Evolutionary conservation across 2,888 invertebrate species (phyloP).

Genomic region (Idaea biselata): DNA sequence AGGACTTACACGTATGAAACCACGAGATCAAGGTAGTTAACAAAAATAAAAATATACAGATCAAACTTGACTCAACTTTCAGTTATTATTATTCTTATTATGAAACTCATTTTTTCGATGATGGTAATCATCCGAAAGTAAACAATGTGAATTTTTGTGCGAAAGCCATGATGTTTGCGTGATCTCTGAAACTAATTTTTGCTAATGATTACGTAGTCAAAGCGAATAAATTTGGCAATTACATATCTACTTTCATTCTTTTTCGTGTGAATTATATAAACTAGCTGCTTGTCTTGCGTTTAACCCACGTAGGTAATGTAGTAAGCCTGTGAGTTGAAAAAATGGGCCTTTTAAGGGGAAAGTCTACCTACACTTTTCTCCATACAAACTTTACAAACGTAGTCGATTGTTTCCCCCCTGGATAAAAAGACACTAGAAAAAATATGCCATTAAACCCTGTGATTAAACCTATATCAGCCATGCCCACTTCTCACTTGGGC

Average conservation of each 20-base stretch:
- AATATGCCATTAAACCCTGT: no score
- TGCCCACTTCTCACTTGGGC: no score
- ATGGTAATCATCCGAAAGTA: background rate
- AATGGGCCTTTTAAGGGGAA: no score
- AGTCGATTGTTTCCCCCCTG: no score
- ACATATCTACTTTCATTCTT: slow-evolving; percentile 44
- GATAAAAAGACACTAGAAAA: no score
- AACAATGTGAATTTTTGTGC: slow-evolving; percentile 3
- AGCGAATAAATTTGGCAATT: slow-evolving; percentile 44
- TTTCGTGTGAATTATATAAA: slow-evolving; percentile 16
- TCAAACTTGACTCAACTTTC: background rate
- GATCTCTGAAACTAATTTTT: slow-evolving; percentile 54
- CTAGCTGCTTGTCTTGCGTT: background rate
- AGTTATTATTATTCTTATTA: background rate
- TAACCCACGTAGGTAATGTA: slow-evolving; percentile 1
- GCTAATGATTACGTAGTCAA: slow-evolving; percentile 45
- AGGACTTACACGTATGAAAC: no score
- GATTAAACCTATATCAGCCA: no score
- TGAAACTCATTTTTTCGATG: background rate
- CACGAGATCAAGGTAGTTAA: no score
- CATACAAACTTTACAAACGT: no score
- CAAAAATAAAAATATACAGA: background rate
- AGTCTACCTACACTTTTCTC: no score
- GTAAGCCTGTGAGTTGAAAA: no score
- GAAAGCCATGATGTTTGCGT: slow-evolving; percentile 43